Evolutionary conservation across 2,113 vertebrate genomes (phyloP).

Genomic region (Ginglymostoma cirratum): DNA sequence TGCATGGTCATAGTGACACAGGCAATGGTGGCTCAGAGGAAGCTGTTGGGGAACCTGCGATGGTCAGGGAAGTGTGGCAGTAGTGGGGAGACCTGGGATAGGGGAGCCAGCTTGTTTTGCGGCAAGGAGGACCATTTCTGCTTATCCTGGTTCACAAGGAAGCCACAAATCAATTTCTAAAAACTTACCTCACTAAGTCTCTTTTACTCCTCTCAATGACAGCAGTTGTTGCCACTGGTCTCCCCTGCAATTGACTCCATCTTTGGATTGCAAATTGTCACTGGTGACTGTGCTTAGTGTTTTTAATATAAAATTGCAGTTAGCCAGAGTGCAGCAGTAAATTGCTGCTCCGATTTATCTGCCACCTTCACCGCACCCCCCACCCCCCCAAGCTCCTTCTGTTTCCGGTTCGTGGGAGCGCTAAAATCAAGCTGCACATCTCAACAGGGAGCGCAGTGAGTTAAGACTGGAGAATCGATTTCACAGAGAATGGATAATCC

Average conservation of each 20-base stretch:
- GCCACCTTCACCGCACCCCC: neutral
- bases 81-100: neutral
- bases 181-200: neutral
- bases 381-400: neutral
- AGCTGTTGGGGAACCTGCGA: neutral
- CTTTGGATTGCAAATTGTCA: neutral
- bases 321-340: neutral
- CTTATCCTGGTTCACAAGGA: neutral
- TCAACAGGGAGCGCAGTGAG: neutral
- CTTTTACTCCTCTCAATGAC: neutral
- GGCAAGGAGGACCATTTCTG: neutral
- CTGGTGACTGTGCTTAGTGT: neutral
- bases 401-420: neutral
- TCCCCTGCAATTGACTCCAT: no score
- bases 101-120: neutral
- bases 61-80: neutral
- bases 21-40: neutral
- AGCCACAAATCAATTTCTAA: neutral
- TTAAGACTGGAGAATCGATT: neutral
- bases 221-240: neutral
- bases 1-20: no score
- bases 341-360: neutral
- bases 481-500: neutral
- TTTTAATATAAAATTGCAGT: neutral
- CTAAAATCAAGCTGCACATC: neutral